Conservation (phyloP, 2,888 invertebrate genomes). For the Ennomos fuscantarius region DNA sequence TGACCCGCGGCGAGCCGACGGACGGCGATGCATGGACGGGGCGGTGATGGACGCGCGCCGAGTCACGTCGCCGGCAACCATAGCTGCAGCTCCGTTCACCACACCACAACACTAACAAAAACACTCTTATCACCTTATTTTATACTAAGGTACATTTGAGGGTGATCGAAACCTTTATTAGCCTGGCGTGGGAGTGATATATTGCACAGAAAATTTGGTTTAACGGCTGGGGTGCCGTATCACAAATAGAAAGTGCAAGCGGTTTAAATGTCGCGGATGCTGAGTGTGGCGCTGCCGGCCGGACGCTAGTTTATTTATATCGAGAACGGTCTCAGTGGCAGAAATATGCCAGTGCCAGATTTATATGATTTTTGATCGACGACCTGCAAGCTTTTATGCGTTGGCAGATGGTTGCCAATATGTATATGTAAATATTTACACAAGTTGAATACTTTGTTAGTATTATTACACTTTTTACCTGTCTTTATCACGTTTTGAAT, state of each 20-base stretch:
- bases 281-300: constrained; percentile 43
- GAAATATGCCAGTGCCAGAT: constrained; percentile 63
- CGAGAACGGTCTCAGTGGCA: constrained; percentile 61
- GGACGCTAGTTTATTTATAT: constrained; percentile 67
- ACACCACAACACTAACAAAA: constrained; percentile 49
- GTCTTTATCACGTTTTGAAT: too few species aligned
- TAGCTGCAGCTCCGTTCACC: constrained; percentile 44
- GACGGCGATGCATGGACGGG: constrained; percentile 82
- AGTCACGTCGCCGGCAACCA: constrained; percentile 82
- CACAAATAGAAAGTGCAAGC: constrained; percentile 78
- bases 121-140: constrained; percentile 25
- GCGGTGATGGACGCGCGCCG: constrained; percentile 81
- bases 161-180: constrained; percentile 12
- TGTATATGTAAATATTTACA: too few species aligned
- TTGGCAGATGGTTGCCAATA: background rate
- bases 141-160: background rate
- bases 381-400: constrained; percentile 10
- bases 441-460: too few species aligned
- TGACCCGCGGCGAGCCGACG: constrained; percentile 85
- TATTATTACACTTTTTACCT: too few species aligned
- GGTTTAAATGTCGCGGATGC: constrained; percentile 73
- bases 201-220: constrained; percentile 17
- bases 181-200: constrained; percentile 10
- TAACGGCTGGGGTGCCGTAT: constrained; percentile 53
- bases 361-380: constrained; percentile 67